Evolutionary conservation across 1,140 invertebrate genomes (phyloP).

Genomic region (Drosophila santomea): DNA sequence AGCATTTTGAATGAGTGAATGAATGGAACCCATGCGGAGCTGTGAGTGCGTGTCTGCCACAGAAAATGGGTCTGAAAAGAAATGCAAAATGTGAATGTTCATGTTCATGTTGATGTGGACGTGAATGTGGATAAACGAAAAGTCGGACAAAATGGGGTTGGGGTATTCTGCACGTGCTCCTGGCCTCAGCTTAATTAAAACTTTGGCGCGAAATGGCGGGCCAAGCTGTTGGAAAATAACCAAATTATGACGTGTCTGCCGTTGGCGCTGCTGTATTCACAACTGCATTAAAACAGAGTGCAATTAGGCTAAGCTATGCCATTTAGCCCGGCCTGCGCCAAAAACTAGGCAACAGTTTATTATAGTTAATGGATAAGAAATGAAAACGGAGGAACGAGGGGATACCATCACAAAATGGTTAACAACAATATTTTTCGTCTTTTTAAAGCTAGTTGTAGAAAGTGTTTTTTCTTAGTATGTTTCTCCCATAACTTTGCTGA

Average conservation of each 20-base stretch:
- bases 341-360: conserved; percentile 39
- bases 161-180: conserved; percentile 18
- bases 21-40: conserved; percentile 38
- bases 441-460: too few species aligned
- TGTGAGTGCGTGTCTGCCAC: conserved; percentile 51
- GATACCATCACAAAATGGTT: too few species aligned
- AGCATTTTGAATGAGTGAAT: conserved; percentile 50
- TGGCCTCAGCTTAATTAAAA: conserved; percentile 72
- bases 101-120: background rate
- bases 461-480: too few species aligned
- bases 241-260: conserved; percentile 55
- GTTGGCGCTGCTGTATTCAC: conserved; percentile 31
- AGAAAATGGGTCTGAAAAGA: conserved; percentile 31
- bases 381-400: background rate
- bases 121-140: background rate
- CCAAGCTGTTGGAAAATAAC: conserved; percentile 77
- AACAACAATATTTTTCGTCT: too few species aligned
- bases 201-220: conserved; percentile 65
- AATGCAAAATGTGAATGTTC: conserved; percentile 9
- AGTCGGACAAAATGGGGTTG: background rate
- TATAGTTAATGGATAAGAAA: background rate
- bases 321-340: conserved; percentile 38
- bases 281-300: conserved; percentile 65
- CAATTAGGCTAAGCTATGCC: conserved; percentile 64
- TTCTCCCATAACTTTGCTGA: too few species aligned